phyloP scores from a whole-genome alignment of 2,113 vertebrate species.

The Embiotoca jacksoni region DNA sequence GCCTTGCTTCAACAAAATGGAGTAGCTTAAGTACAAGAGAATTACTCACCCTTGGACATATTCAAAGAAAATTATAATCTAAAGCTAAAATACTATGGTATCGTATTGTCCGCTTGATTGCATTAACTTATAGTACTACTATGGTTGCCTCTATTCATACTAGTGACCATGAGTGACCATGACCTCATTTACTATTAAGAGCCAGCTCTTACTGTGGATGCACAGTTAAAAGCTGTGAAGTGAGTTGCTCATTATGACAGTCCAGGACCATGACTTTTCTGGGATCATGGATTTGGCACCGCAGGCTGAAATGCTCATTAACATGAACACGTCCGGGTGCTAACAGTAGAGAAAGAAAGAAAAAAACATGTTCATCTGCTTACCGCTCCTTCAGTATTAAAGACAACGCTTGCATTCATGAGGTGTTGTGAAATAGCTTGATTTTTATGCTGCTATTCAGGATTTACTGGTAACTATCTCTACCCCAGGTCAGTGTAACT shows the following conservation, averaged over 20 bases:
- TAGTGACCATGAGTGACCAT: not conserved
- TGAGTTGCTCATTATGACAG: not conserved
- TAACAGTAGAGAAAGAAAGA: not conserved
- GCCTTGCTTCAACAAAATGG: slow-evolving; percentile 3
- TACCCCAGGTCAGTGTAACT: slow-evolving; percentile 40
- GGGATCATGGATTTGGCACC: not conserved
- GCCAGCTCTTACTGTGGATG: not conserved
- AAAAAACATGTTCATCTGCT: not conserved
- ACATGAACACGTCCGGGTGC: not conserved
- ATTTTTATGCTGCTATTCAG: slow-evolving; percentile 36
- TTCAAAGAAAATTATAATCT: slow-evolving; percentile 39
- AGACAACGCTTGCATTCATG: slow-evolving; percentile 22
- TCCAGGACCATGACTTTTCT: not conserved
- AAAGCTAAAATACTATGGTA: not conserved
- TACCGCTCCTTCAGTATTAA: not conserved
- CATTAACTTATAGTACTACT: not conserved
- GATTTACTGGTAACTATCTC: slow-evolving; percentile 31
- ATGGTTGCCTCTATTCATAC: not conserved
- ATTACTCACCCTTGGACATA: slow-evolving; percentile 10
- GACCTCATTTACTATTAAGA: not conserved
- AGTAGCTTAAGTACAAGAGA: slow-evolving; percentile 20
- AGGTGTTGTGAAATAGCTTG: not conserved
- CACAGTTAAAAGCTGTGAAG: not conserved
- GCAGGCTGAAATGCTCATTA: not conserved
- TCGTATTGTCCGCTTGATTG: not conserved